These are phyloP conservation scores for Prunella strophiata DNA, from an alignment of 2,797 vertebrate species.

Conservation along the genomic window DNA sequence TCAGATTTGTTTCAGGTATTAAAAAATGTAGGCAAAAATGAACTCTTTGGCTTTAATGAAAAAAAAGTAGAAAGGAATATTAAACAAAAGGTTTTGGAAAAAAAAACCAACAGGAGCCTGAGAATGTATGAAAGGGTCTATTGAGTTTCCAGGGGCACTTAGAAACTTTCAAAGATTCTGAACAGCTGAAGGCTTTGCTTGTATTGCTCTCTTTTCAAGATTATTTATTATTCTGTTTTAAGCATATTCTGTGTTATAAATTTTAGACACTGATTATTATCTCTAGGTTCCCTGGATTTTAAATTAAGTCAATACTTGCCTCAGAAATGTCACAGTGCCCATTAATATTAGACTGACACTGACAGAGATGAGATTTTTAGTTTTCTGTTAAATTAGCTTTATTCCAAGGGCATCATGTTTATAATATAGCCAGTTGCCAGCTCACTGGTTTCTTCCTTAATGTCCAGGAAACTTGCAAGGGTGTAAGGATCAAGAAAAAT, in stretches of 20 bases:
- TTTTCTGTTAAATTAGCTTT: not conserved
- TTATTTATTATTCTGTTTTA: constrained; percentile 4
- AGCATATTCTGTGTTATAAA: not conserved
- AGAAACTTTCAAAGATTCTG: not conserved
- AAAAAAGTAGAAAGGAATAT: not conserved
- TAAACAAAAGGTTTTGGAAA: not conserved
- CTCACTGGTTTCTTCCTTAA: not conserved
- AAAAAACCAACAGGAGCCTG: not conserved
- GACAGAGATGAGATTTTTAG: not conserved
- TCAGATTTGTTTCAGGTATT: not conserved
- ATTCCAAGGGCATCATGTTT: not conserved
- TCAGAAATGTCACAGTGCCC: not conserved
- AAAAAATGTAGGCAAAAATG: not conserved
- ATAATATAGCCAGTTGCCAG: not conserved
- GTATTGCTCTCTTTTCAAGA: not conserved
- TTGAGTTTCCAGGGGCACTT: not conserved
- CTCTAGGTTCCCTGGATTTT: not conserved
- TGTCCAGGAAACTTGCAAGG: not conserved
- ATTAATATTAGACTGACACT: not conserved
- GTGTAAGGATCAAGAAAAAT: not conserved
- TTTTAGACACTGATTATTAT: not conserved
- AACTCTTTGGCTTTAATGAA: not conserved
- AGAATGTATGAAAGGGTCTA: not conserved
- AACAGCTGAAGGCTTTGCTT: not conserved
- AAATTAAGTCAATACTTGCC: not conserved